Base-by-base conservation (phyloP, 2,113 vertebrate species). In the Cercocebus atys region DNA sequence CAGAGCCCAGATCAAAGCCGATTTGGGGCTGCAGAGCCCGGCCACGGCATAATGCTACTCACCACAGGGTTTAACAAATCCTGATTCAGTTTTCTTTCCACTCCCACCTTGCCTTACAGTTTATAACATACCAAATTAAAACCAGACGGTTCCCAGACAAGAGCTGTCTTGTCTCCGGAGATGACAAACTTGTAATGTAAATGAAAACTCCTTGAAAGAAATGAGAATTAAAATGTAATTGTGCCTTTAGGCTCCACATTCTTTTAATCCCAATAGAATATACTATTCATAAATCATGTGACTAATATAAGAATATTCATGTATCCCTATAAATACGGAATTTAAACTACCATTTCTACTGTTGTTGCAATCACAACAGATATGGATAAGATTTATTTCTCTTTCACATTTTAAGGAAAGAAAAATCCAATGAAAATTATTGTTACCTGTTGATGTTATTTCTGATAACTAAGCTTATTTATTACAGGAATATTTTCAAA, bases 171-270 rank as follows among this genome's bases (percentile, higher is more conserved):
- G 61, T 64, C 61, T 64, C 61, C 12, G 2, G 12, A 64, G 27
- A 64, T 32, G 61, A 64, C 61, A 64, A 64, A 32, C 5, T 64
- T 88, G 72, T 52, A 76, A 97, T 82, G 22, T 68, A 94, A 95
- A 97, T 94, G 72, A 94, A 91, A 96, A 90, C 72, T 68, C 78
- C 72, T 84, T 30, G 57, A 90, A 93, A 95, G 50, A 97, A 88
- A 91, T 96, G 82, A 90, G 85, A 94, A 95, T 95, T 95, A 97
- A 87, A 94, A 95, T 66, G 40, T 90, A 92, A 97, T 96, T 85
- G 78, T 95, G 94, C 72, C 95, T 97, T 78, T 93, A 96, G 81
- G 93, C 76, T 72, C 52, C 50, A 1, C 14, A 73, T 93, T 81
- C 64, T 96, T 96, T 90, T 61, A 90, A 84, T 38, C 6, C 78